A percentile compares a stretch with the other conserved stretches of the same genome.
These are phyloP conservation scores for Troglohyphantes excavatus DNA, from an alignment of 2,888 invertebrate species.

Conservation along the genomic window DNA sequence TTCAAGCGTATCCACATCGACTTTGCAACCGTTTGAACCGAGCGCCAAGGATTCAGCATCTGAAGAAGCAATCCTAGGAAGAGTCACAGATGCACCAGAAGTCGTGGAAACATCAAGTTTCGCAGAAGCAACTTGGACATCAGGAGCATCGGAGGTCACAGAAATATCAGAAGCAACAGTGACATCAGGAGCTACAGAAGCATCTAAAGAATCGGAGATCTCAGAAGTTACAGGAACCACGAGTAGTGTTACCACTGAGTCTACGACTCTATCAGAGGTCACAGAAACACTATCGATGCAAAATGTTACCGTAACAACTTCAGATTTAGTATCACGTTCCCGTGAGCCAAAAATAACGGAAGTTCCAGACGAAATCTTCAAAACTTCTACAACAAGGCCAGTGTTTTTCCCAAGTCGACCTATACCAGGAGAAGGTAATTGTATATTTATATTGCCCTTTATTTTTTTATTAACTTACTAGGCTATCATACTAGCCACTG, in stretches of 20 bases:
- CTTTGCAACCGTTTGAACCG: not conserved
- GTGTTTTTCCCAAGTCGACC: conserved; percentile 67
- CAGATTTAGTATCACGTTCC: conserved; percentile 26
- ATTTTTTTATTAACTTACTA: not conserved
- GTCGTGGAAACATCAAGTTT: not conserved
- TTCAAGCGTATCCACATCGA: not conserved
- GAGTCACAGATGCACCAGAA: not conserved
- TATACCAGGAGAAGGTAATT: conserved; percentile 80
- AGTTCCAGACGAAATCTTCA: conserved; percentile 56
- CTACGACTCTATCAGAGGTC: not conserved
- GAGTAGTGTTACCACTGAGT: not conserved
- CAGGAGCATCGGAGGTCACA: not conserved
- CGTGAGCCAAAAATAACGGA: conserved; percentile 66
- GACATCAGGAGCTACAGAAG: not conserved
- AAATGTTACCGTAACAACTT: not conserved
- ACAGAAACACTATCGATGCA: not conserved
- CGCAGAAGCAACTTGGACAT: not conserved
- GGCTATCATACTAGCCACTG: too few species aligned
- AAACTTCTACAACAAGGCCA: conserved; percentile 73
- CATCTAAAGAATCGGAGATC: not conserved
- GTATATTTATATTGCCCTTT: not conserved
- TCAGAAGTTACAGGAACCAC: not conserved
- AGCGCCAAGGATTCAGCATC: too few species aligned
- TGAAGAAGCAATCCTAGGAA: not conserved
- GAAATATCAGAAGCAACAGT: not conserved